Evolutionary conservation across 30 jellyfish, hydroid and myxozoan species (phyloP).

Genomic region (Euphysa ruthae): DNA sequence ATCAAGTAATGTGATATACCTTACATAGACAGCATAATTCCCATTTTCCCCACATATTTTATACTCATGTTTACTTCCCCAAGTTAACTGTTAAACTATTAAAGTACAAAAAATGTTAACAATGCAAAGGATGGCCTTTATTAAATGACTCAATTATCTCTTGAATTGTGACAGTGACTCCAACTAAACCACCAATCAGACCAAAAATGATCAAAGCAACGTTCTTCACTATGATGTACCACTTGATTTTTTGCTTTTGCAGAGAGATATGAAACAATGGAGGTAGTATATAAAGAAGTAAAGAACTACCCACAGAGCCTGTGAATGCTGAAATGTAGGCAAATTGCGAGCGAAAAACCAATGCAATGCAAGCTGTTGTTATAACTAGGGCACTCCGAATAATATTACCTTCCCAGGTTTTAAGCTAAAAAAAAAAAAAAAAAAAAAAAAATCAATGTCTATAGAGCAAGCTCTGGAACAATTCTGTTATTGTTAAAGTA

Average conservation of each 20-base stretch:
- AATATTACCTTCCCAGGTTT: slow-evolving; percentile 76
- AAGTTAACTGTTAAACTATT: too few relatives aligned
- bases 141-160: slow-evolving; percentile 63
- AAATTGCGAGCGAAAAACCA: slow-evolving; percentile 84
- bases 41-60: too few relatives aligned
- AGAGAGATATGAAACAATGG: slow-evolving; percentile 70
- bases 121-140: slow-evolving; percentile 41
- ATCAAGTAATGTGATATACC: too few relatives aligned
- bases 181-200: slow-evolving; percentile 77
- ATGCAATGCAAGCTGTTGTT: slow-evolving; percentile 75
- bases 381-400: slow-evolving; percentile 47
- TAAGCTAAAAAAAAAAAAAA: slow-evolving; percentile 41
- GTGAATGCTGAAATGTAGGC: slow-evolving; percentile 91
- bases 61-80: too few relatives aligned
- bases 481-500: too few relatives aligned
- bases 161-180: slow-evolving; percentile 65
- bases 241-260: slow-evolving; percentile 38
- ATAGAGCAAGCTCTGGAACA: too few relatives aligned
- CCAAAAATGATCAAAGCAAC: slow-evolving; percentile 62
- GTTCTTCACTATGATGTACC: slow-evolving; percentile 48
- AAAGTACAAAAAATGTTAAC: neutral
- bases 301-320: slow-evolving; percentile 92
- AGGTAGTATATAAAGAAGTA: slow-evolving; percentile 80
- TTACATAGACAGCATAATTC: too few relatives aligned
- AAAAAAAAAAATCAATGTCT: neutral